Conservation (phyloP, 2,797 vertebrate genomes). For the Rhodeus uyekii region DNA sequence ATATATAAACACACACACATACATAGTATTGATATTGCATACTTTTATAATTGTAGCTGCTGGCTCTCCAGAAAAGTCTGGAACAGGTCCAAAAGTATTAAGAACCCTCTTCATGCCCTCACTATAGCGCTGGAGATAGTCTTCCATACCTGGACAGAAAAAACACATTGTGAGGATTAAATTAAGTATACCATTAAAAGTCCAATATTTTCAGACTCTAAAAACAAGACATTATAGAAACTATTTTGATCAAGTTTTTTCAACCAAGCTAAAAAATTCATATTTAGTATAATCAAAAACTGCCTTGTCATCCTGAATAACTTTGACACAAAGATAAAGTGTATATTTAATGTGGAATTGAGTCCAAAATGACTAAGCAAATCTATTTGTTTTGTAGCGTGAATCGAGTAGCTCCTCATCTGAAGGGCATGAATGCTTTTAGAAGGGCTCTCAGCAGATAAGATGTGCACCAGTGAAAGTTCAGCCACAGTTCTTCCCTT, state of each 20-base stretch:
- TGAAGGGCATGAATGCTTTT: conserved; percentile 63
- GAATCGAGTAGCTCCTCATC: conserved; percentile 62
- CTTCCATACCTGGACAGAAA: conserved; percentile 79
- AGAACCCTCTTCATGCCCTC: conserved; percentile 84
- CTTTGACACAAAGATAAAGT: neutral
- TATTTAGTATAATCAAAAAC: neutral
- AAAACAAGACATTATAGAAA: neutral
- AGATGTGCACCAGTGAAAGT: conserved; percentile 35
- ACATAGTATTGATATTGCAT: conserved; percentile 41
- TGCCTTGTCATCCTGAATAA: neutral
- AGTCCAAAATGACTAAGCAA: conserved; percentile 3
- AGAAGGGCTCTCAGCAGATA: conserved; percentile 32
- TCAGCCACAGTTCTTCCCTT: conserved; percentile 33
- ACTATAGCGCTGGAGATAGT: conserved; percentile 88
- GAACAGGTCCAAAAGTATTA: conserved; percentile 85
- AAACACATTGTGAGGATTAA: neutral
- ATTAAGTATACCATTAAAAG: neutral
- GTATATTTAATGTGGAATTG: neutral
- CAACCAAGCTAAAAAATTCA: neutral
- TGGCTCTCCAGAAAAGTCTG: conserved; percentile 83
- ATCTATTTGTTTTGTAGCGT: conserved; percentile 31
- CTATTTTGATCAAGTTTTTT: neutral
- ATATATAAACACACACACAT: too few relatives aligned
- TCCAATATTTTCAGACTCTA: neutral
- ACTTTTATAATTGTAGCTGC: conserved; percentile 81